Evolutionary conservation across 2,113 vertebrate genomes (phyloP).

Genomic region (Callaeas wilsoni): DNA sequence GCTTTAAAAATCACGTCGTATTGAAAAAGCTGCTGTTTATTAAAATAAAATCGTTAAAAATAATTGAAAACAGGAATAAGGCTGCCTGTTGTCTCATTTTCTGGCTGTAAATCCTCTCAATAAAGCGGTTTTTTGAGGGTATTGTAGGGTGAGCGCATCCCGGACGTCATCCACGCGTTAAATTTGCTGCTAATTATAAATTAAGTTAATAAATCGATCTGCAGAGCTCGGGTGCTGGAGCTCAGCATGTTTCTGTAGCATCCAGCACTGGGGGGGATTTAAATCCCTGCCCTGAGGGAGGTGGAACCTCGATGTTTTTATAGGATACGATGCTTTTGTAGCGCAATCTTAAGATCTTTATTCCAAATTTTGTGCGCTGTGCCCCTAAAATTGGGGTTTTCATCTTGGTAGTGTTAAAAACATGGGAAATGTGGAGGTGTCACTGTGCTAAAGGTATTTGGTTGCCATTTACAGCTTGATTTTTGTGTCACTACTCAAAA

Average conservation of each 20-base stretch:
- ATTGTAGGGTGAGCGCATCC: background rate
- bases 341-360: background rate
- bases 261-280: background rate
- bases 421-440: background rate
- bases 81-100: background rate
- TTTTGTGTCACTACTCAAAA: background rate
- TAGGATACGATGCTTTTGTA: background rate
- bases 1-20: too few relatives aligned
- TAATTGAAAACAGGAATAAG: rapidly evolving
- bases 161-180: background rate
- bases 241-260: background rate
- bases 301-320: background rate
- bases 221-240: background rate
- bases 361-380: rapidly evolving
- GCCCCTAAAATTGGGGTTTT: background rate
- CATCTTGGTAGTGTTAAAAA: background rate
- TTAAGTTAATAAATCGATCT: background rate
- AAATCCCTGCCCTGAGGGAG: background rate
- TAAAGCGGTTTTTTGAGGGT: background rate
- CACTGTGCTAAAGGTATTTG: background rate
- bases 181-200: background rate
- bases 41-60: background rate
- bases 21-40: rapidly evolving
- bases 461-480: background rate
- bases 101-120: background rate